Conservation (phyloP, 2,888 invertebrate species). For the Dione vanillae region DNA sequence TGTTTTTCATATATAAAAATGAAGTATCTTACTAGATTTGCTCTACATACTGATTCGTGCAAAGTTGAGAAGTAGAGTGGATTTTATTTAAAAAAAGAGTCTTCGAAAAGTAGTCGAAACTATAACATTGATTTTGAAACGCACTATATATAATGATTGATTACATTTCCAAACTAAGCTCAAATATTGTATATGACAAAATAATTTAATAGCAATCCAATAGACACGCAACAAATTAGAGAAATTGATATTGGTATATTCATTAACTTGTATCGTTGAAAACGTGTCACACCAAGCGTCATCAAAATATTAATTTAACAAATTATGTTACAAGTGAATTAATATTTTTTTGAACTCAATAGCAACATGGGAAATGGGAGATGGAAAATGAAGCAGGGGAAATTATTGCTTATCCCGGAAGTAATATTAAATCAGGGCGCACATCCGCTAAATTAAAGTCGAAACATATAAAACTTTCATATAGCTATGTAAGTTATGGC, state of each 20-base stretch:
- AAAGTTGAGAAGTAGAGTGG: too few relatives aligned
- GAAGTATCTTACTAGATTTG: too few relatives aligned
- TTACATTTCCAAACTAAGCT: too few relatives aligned
- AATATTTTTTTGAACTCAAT: conserved; percentile 1
- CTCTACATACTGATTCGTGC: too few relatives aligned
- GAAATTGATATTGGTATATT: background rate
- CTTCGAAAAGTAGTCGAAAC: too few relatives aligned
- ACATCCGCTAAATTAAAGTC: conserved; percentile 57
- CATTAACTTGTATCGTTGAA: background rate
- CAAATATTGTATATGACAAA: background rate
- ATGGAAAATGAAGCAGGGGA: conserved; percentile 36
- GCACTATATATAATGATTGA: too few relatives aligned
- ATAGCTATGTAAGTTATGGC: conserved; percentile 57
- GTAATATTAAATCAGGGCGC: conserved; percentile 48
- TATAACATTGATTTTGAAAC: too few relatives aligned
- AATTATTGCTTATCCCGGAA: conserved; percentile 42
- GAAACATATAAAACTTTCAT: conserved; percentile 60
- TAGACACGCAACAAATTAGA: background rate
- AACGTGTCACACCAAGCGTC: background rate
- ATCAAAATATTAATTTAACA: conserved; percentile 14
- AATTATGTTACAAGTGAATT: background rate
- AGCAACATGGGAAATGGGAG: conserved; percentile 28
- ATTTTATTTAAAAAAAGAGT: too few relatives aligned
- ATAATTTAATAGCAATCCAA: background rate
- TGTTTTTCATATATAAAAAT: too few relatives aligned